Evolutionary conservation across 1,140 invertebrate species (phyloP).

Genomic region (Macrocentrus cingulum): DNA sequence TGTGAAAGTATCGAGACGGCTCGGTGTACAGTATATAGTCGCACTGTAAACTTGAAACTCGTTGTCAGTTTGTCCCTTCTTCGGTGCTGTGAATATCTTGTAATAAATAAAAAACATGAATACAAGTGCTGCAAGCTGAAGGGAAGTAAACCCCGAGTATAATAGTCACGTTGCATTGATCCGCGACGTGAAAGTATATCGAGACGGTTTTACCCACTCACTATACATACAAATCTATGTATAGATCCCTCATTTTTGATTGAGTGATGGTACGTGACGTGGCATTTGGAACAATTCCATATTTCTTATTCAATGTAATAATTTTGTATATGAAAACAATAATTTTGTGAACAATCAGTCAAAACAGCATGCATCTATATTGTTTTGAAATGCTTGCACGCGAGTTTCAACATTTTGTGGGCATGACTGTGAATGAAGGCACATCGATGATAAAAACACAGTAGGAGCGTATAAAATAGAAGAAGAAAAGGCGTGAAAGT

Average conservation of each 20-base stretch:
- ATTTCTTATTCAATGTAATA: conserved; percentile 28
- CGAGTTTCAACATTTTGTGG: not conserved
- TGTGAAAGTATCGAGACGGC: conserved; percentile 1
- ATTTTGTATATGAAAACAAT: not conserved
- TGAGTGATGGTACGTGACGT: not conserved
- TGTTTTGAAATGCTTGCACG: not conserved
- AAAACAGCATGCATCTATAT: not conserved
- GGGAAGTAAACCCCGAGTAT: not conserved
- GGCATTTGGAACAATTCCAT: not conserved
- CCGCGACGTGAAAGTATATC: conserved; percentile 1
- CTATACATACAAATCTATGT: not conserved
- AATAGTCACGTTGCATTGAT: conserved; percentile 2
- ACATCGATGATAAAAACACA: too few relatives aligned
- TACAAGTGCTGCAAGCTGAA: not conserved
- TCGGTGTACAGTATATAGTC: not conserved
- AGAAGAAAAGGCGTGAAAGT: conserved; percentile 21
- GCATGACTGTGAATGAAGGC: not conserved
- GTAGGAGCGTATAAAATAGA: not conserved
- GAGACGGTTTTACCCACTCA: not conserved
- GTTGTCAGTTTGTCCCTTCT: not conserved
- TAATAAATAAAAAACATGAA: not conserved
- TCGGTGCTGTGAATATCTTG: not conserved
- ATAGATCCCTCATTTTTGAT: not conserved
- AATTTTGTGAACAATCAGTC: conserved; percentile 7
- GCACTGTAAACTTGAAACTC: conserved; percentile 1